Percentiles rank a stretch among this genome's conserved stretches.
Evolutionary conservation across 1,140 invertebrate species (phyloP).

Genomic region (Stegodyphus dumicola): DNA sequence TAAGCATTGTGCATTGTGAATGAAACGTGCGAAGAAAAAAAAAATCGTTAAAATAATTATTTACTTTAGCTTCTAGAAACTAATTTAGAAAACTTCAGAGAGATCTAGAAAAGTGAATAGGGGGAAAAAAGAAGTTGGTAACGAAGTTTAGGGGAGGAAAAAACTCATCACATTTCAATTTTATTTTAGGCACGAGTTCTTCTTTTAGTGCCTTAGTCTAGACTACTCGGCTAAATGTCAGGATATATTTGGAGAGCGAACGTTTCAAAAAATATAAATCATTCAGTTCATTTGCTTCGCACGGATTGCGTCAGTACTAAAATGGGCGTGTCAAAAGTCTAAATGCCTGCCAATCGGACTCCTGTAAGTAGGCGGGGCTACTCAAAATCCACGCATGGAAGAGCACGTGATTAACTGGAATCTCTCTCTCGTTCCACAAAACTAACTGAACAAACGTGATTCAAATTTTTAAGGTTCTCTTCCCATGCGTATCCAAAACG

Average conservation of each 20-base stretch:
- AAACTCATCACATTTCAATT: constrained; percentile 30
- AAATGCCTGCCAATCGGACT: constrained; percentile 50
- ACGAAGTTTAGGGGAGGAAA: neutral
- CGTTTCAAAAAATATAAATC: constrained; percentile 50
- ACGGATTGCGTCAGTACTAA: constrained; percentile 44
- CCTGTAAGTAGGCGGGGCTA: constrained; percentile 27
- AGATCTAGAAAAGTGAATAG: neutral
- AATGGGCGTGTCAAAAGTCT: constrained; percentile 36
- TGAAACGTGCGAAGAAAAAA: neutral
- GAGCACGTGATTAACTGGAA: constrained; percentile 55
- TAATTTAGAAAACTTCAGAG: constrained; percentile 44
- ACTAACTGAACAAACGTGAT: constrained; percentile 47
- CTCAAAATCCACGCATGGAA: constrained; percentile 50
- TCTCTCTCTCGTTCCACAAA: constrained; percentile 12
- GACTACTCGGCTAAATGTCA: constrained; percentile 46
- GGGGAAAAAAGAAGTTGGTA: neutral
- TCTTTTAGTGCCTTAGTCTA: constrained; percentile 6
- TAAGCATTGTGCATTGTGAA: no score
- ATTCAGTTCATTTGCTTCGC: constrained; percentile 52
- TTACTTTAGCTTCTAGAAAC: constrained; percentile 36
- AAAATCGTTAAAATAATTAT: neutral
- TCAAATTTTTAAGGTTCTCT: constrained; percentile 1
- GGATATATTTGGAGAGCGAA: constrained; percentile 42
- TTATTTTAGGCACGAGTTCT: constrained; percentile 23
- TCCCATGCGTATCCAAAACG: neutral